These are phyloP conservation scores for Caenorhabditis sp. DNA, from an alignment of 2,888 invertebrate genomes.

Conservation along the genomic window DNA sequence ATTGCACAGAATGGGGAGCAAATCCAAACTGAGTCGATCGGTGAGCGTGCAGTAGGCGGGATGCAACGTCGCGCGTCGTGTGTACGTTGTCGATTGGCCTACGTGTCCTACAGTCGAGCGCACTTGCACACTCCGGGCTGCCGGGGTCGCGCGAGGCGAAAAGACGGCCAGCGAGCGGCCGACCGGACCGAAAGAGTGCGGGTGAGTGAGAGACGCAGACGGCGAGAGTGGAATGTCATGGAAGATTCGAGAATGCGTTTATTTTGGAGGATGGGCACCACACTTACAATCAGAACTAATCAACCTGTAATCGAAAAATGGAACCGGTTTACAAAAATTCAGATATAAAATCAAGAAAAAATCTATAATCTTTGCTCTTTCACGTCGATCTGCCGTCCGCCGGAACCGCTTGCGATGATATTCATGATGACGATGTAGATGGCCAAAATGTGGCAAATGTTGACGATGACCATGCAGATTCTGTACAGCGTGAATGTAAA, in stretches of 20 bases:
- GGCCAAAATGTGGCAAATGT: slow-evolving; percentile 75
- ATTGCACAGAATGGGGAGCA: slow-evolving; percentile 41
- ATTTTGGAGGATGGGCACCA: slow-evolving; percentile 24
- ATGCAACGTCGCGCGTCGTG: slow-evolving; percentile 34
- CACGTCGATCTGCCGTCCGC: slow-evolving; percentile 63
- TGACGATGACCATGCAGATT: slow-evolving; percentile 77
- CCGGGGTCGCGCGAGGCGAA: not conserved
- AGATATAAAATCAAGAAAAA: not conserved
- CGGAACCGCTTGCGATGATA: slow-evolving; percentile 62
- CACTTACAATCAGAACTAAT: slow-evolving; percentile 40
- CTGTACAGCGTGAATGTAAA: slow-evolving; percentile 77
- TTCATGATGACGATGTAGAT: slow-evolving; percentile 69
- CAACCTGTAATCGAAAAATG: slow-evolving; percentile 44
- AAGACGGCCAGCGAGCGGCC: slow-evolving; percentile 1
- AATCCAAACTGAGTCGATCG: slow-evolving; percentile 16
- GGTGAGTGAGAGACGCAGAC: not conserved
- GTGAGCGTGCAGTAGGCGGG: slow-evolving; percentile 27
- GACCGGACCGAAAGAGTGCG: not conserved
- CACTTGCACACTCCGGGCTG: slow-evolving; percentile 4
- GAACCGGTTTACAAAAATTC: slow-evolving; percentile 53
- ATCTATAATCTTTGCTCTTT: slow-evolving; percentile 44
- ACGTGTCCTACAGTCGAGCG: slow-evolving; percentile 51
- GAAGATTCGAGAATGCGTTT: slow-evolving; percentile 11
- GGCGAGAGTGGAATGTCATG: not conserved
- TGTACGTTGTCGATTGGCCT: slow-evolving; percentile 47